phyloP scores from a whole-genome alignment of 2,888 invertebrate genomes.

The Drosophila formosana region DNA sequence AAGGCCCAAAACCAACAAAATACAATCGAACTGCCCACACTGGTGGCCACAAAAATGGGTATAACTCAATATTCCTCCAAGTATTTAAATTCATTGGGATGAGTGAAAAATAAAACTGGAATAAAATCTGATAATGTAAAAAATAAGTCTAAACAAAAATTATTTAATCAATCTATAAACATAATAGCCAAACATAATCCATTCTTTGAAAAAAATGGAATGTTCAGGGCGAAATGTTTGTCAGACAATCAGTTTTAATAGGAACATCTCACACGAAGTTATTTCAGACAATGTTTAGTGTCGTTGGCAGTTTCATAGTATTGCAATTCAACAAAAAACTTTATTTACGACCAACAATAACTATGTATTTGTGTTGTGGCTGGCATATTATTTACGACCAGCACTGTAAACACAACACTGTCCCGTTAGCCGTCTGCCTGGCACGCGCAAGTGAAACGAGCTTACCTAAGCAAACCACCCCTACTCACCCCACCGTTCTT shows the following conservation, averaged over 20 bases:
- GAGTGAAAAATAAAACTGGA: not conserved
- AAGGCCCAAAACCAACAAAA: constrained; percentile 14
- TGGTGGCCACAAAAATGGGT: constrained; percentile 10
- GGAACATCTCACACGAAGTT: not conserved
- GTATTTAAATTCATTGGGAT: not conserved
- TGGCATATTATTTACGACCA: constrained; percentile 17
- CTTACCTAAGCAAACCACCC: constrained; percentile 49
- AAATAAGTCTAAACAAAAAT: too few relatives aligned
- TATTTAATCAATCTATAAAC: too few relatives aligned
- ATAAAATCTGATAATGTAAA: too few relatives aligned
- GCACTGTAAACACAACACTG: constrained; percentile 38
- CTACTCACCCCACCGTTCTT: not conserved
- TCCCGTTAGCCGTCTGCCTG: constrained; percentile 22
- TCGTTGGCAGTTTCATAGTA: not conserved
- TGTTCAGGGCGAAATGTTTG: too few relatives aligned
- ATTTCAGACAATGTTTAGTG: not conserved
- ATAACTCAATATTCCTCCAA: not conserved
- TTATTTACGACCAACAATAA: not conserved
- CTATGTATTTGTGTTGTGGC: not conserved
- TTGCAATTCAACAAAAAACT: not conserved
- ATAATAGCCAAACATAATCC: too few relatives aligned
- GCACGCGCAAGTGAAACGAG: constrained; percentile 72
- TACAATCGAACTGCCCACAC: constrained; percentile 20
- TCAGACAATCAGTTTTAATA: not conserved
- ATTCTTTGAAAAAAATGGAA: too few relatives aligned